Conservation (phyloP, 2,113 vertebrate genomes). For the Microcebus lehilahytsara region DNA sequence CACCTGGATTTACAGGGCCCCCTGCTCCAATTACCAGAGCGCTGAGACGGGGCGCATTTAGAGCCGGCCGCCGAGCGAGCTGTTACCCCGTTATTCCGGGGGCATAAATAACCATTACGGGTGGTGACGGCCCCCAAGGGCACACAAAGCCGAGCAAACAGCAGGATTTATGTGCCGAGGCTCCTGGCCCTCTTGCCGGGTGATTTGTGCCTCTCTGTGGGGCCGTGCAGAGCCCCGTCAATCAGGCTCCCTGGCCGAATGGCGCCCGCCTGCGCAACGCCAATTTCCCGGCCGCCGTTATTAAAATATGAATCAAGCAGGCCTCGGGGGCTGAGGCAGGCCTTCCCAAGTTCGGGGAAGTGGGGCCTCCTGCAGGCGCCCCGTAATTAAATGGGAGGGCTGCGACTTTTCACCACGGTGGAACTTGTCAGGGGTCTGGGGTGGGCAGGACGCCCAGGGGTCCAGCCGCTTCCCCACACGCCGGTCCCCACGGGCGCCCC, state of each 20-base stretch:
- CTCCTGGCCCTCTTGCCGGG: background rate
- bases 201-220: constrained; percentile 41
- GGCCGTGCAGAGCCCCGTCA: background rate
- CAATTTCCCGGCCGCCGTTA: accelerated
- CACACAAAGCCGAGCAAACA: constrained; percentile 56
- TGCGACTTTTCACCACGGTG: accelerated
- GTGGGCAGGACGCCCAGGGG: accelerated
- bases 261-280: background rate
- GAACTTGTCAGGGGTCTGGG: accelerated
- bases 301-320: background rate
- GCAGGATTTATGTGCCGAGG: constrained; percentile 60
- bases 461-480: accelerated
- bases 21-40: background rate
- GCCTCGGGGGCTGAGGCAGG: background rate
- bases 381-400: accelerated
- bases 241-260: background rate
- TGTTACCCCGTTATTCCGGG: background rate
- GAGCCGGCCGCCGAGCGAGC: constrained; percentile 44
- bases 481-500: accelerated
- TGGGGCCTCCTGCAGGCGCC: background rate
- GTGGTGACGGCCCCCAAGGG: constrained; percentile 51
- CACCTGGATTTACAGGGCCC: constrained; percentile 44
- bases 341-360: accelerated
- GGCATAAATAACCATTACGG: constrained; percentile 75
- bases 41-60: background rate